These are phyloP conservation scores for Puffinus mauretanicus DNA, from an alignment of 2,113 vertebrate genomes.

Conservation along the genomic window DNA sequence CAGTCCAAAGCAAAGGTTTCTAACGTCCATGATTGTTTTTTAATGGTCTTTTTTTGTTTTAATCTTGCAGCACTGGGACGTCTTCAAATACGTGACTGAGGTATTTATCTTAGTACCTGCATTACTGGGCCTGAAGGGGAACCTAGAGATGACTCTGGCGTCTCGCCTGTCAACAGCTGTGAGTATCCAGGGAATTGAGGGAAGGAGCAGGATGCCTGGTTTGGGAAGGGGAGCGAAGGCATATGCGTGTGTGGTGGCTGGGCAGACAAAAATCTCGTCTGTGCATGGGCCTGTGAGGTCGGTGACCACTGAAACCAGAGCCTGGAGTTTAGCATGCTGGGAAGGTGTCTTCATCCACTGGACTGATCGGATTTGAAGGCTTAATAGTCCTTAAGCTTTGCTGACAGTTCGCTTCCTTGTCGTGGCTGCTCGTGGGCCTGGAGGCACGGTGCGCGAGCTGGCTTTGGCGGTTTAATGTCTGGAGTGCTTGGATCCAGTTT, in stretches of 20 bases:
- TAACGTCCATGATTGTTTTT: fast-evolving
- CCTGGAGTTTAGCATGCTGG: background rate
- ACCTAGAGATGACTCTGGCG: slow-evolving; percentile 97
- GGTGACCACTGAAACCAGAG: background rate
- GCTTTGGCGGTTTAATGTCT: background rate
- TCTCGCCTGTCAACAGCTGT: slow-evolving; percentile 97
- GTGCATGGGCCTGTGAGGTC: background rate
- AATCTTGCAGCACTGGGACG: slow-evolving; percentile 89
- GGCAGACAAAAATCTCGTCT: background rate
- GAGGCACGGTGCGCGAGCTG: background rate
- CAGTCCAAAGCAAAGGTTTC: background rate
- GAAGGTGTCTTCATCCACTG: background rate
- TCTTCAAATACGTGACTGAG: slow-evolving; percentile 92
- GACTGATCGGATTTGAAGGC: background rate
- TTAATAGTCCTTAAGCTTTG: background rate
- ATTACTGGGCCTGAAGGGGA: slow-evolving; percentile 94
- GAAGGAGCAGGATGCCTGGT: fast-evolving
- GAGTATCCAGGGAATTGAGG: slow-evolving; percentile 64
- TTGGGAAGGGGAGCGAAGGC: background rate
- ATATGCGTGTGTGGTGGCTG: fast-evolving
- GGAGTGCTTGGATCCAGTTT: background rate
- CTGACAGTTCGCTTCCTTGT: background rate
- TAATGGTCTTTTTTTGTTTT: background rate
- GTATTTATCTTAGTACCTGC: slow-evolving; percentile 98
- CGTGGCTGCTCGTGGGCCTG: background rate